Conservation (phyloP, 92 coral and sea anemone genomes). For the Meandrina meandrites region DNA sequence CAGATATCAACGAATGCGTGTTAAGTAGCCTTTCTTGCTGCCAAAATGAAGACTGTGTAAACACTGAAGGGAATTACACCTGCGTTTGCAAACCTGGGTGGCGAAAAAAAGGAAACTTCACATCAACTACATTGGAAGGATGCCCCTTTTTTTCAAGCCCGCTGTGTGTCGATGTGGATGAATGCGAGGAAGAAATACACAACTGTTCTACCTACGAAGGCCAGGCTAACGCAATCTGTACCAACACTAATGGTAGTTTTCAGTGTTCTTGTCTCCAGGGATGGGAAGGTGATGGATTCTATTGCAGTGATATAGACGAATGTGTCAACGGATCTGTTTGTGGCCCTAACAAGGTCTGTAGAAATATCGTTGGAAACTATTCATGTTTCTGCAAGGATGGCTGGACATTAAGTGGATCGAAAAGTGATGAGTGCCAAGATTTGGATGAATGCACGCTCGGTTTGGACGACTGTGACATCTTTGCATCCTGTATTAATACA, state of each 20-base stretch:
- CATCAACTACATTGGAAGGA: not conserved
- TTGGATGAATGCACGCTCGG: conserved; percentile 65
- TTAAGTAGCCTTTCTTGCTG: conserved; percentile 46
- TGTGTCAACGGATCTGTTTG: conserved; percentile 45
- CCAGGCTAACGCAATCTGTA: conserved; percentile 47
- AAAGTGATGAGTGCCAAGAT: conserved; percentile 51
- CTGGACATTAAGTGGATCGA: conserved; percentile 47
- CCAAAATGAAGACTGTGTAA: conserved; percentile 58
- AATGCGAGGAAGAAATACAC: conserved; percentile 56
- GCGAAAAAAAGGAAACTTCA: conserved; percentile 15
- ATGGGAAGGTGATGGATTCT: conserved; percentile 68
- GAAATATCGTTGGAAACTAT: conserved; percentile 52
- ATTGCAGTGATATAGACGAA: conserved; percentile 60
- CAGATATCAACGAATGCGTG: conserved; percentile 60
- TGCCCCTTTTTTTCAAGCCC: not conserved
- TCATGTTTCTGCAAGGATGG: conserved; percentile 64
- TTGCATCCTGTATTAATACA: conserved; percentile 61
- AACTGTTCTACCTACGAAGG: conserved; percentile 60
- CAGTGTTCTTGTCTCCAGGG: conserved; percentile 50
- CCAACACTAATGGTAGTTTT: conserved; percentile 56
- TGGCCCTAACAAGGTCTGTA: conserved; percentile 55
- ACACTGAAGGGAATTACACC: conserved; percentile 55
- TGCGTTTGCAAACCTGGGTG: conserved; percentile 63
- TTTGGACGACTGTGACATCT: conserved; percentile 45
- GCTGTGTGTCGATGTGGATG: conserved; percentile 48